Base-by-base conservation (phyloP, 2,113 vertebrate species). In the Nyctereutes procyonoides region DNA sequence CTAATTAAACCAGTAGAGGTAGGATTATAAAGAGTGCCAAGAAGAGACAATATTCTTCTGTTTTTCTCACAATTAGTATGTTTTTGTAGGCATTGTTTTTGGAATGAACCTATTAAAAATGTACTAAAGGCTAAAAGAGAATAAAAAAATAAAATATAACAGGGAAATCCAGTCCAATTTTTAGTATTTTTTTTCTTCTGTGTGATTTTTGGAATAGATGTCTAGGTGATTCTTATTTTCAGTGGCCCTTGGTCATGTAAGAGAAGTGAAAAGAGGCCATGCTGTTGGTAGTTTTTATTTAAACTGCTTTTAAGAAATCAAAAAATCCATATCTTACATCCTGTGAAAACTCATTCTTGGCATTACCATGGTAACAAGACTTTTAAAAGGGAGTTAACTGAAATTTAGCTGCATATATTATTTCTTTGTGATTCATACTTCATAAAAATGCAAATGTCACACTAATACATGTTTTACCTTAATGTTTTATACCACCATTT, bases 371-470 rank as follows among this genome's bases (percentile, higher is more conserved):
- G 99, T 98, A 99, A 99, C 99, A 98, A 98, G 98, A 98, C 98
- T 99, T 99, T 99, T 98, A 98, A 98, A 98, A 98, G 97, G 85
- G 97, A 98, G 98, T 98, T 99, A 98, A 98, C 98, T 97, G 98
- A 99, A 99, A 99, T 98, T 99, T 99, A 98, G 97, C 97, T 98
- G 98, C 98, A 98, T 99, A 98, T 99, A 99, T 99, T 98, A 98
- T 98, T 98, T 99, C 98, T 98, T 98, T 98, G 98, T 99, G 98
- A 98, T 98, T 99, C 98, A 99, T 99, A 98, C 98, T 99, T 99
- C 97, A 99, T 99, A 98, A 99, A 99, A 99, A 99, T 99, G 99
- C 98, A 99, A 99, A 99, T 99, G 98, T 98, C 98, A 98, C 62
- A 96, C 98, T 99, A 99, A 99, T 99, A 98, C 97, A 94, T 99